Evolutionary conservation across 2,797 vertebrate species (phyloP).

Genomic region (Coluber constrictor): DNA sequence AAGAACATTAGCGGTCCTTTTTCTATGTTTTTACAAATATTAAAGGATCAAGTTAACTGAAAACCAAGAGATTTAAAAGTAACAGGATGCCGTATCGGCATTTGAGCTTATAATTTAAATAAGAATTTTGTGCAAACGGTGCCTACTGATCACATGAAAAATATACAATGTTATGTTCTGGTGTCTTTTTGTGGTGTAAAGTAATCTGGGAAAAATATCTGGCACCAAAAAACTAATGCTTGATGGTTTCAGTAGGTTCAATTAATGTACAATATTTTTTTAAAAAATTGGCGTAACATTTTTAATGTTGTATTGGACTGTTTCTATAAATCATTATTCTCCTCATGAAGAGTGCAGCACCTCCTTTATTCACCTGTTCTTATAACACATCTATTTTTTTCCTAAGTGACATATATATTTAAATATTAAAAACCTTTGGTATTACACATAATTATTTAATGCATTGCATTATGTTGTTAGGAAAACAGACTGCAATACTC

Average conservation of each 20-base stretch:
- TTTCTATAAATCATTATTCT: conserved; percentile 30
- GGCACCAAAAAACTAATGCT: conserved; percentile 69
- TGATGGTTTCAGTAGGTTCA: conserved; percentile 64
- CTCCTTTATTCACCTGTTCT: conserved; percentile 37
- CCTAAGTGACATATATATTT: conserved; percentile 31
- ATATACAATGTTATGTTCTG: conserved; percentile 58
- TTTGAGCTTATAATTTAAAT: conserved; percentile 63
- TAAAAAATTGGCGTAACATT: conserved; percentile 63
- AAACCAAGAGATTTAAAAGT: conserved; percentile 57
- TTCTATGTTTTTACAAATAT: conserved; percentile 53
- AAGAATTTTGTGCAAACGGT: conserved; percentile 56
- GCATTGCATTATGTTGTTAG: conserved; percentile 44
- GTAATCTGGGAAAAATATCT: conserved; percentile 66
- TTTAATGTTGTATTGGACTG: conserved; percentile 22
- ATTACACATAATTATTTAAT: conserved; percentile 24
- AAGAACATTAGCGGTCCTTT: conserved; percentile 50
- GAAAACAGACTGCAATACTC: conserved; percentile 42
- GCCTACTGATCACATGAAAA: conserved; percentile 60
- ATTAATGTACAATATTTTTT: conserved; percentile 58
- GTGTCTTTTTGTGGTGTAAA: conserved; percentile 64
- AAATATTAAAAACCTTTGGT: conserved; percentile 21
- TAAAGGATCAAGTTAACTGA: conserved; percentile 56
- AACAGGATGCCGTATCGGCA: conserved; percentile 44
- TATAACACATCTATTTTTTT: conserved; percentile 18
- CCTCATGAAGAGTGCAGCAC: conserved; percentile 37